Evolutionary conservation across 2,113 vertebrate species (phyloP).

Genomic region (Bolborhynchus lineola): DNA sequence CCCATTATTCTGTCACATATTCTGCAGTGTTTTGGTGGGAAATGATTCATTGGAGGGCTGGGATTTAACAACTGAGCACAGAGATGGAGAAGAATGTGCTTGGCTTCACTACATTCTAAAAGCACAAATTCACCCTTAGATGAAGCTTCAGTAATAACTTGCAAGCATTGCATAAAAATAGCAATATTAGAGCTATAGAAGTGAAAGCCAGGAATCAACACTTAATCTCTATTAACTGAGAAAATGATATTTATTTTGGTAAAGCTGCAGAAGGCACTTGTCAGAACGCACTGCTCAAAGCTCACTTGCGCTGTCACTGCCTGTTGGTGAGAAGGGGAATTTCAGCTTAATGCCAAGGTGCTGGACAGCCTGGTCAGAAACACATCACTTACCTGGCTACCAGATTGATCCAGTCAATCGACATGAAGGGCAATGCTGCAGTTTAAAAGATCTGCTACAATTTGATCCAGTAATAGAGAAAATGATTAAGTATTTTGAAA

Average conservation of each 20-base stretch:
- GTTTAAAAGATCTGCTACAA: neutral
- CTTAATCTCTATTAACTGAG: neutral
- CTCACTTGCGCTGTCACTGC: neutral
- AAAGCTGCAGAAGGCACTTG: neutral
- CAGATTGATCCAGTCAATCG: neutral
- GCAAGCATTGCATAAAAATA: neutral
- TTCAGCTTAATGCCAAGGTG: neutral
- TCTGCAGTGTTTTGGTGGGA: neutral
- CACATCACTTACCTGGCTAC: rapidly evolving
- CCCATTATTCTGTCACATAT: neutral
- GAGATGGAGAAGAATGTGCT: neutral
- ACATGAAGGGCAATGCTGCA: neutral
- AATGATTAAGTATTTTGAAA: neutral
- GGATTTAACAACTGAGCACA: neutral
- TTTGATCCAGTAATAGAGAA: neutral
- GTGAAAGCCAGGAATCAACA: neutral
- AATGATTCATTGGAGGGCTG: neutral
- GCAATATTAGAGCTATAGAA: neutral
- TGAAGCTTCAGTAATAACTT: neutral
- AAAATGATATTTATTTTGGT: neutral
- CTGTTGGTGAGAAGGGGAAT: neutral
- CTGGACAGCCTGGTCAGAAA: neutral
- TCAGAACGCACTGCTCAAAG: neutral
- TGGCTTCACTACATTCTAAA: neutral
- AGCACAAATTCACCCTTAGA: neutral